Percentiles rank a stretch among this genome's conserved stretches.
phyloP scores from a whole-genome alignment of 2,113 vertebrate species.

The Kryptolebias marmoratus region DNA sequence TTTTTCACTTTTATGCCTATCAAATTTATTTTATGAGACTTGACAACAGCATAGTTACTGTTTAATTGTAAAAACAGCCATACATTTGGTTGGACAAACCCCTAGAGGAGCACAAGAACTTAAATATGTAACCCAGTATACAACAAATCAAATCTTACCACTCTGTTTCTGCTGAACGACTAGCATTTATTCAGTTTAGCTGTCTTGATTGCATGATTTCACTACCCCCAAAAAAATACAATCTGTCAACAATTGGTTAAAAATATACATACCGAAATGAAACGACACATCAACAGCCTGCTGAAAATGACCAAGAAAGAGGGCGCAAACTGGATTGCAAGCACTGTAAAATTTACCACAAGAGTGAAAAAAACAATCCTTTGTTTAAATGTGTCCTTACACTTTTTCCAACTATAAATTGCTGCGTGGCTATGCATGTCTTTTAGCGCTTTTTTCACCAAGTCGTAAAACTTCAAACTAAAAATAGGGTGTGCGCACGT shows the following conservation, averaged over 20 bases:
- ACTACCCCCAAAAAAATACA: conserved; percentile 14
- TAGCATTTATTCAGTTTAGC: neutral
- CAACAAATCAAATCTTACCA: conserved; percentile 11
- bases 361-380: conserved; percentile 18
- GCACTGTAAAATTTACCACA: conserved; percentile 34
- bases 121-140: no score
- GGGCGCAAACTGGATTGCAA: neutral
- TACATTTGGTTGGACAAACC: no score
- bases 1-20: neutral
- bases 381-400: conserved; percentile 30
- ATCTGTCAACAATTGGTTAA: conserved; percentile 6
- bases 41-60: no score
- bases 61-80: no score
- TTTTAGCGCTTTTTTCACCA: conserved; percentile 44
- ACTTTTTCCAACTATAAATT: conserved; percentile 59
- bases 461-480: conserved; percentile 49
- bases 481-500: conserved; percentile 38
- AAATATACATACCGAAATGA: neutral
- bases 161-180: conserved; percentile 1
- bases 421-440: conserved; percentile 13
- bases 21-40: no score
- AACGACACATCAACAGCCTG: neutral
- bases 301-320: neutral
- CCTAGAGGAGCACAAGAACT: no score
- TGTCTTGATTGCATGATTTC: neutral